Conservation (phyloP, 2,888 invertebrate genomes). For the Trichogramma dendrolimi region DNA sequence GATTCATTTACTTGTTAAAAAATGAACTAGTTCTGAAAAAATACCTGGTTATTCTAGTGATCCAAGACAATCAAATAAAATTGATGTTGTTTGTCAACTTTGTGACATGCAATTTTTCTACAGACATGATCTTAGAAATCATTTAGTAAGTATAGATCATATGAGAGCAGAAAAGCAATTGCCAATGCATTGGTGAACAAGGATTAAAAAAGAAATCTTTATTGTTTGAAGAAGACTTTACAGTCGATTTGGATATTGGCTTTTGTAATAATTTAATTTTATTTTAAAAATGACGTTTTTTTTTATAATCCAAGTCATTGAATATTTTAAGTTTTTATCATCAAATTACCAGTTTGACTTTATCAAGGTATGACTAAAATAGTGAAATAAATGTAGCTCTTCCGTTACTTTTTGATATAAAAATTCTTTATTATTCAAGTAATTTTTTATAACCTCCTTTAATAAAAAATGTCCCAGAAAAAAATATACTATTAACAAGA, state of each 20-base stretch:
- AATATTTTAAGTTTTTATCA: too few relatives aligned
- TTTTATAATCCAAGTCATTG: too few relatives aligned
- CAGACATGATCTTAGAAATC: constrained; percentile 54
- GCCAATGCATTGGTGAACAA: constrained; percentile 3
- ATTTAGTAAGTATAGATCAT: constrained; percentile 55
- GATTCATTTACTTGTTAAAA: neutral
- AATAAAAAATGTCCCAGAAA: neutral
- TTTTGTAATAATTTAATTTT: neutral
- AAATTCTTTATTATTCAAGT: too few relatives aligned
- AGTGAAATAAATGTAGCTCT: too few relatives aligned
- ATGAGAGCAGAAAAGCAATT: constrained; percentile 52
- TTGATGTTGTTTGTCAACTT: constrained; percentile 52
- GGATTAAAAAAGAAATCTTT: neutral
- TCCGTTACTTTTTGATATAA: too few relatives aligned
- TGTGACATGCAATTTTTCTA: constrained; percentile 52
- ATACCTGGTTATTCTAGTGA: constrained; percentile 23
- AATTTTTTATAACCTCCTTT: too few relatives aligned
- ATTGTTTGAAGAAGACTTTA: neutral
- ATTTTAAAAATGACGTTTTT: neutral
- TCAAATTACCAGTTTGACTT: too few relatives aligned
- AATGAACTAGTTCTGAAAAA: constrained; percentile 6
- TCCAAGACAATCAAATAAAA: constrained; percentile 19
- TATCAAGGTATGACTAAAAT: too few relatives aligned
- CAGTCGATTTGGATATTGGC: neutral
- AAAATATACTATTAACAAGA: neutral